These are phyloP conservation scores for Dryobota labecula DNA, from an alignment of 2,888 invertebrate species.

Conservation along the genomic window DNA sequence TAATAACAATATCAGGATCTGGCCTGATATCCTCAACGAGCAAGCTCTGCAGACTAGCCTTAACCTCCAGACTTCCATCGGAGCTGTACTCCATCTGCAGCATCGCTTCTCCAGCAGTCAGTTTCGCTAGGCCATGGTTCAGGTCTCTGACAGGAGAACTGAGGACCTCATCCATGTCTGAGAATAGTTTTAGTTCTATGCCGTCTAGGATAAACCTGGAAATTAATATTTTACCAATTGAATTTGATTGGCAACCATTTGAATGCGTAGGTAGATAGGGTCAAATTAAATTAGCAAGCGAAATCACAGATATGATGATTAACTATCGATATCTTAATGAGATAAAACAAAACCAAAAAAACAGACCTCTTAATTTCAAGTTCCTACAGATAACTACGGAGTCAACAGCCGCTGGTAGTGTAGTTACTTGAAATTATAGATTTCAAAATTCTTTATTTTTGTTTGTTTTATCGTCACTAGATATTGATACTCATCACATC, in stretches of 20 bases:
- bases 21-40: conserved; percentile 94
- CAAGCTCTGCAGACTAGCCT: conserved; percentile 92
- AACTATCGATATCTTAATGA: neutral
- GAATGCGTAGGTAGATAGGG: neutral
- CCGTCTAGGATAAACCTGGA: conserved; percentile 92
- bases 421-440: neutral
- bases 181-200: conserved; percentile 92
- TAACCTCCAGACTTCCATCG: conserved; percentile 93
- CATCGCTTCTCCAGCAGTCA: conserved; percentile 93
- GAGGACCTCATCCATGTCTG: conserved; percentile 93
- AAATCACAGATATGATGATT: neutral
- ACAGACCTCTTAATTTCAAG: neutral
- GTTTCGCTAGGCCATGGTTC: conserved; percentile 93
- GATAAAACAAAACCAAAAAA: neutral
- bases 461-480: neutral
- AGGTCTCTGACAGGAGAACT: conserved; percentile 94
- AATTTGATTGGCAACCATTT: neutral
- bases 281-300: neutral
- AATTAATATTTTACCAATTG: neutral
- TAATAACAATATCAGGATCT: conserved; percentile 91
- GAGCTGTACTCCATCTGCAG: conserved; percentile 92
- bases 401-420: too few species aligned
- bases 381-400: too few species aligned
- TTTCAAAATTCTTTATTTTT: neutral
- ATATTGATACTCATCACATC: neutral